phyloP scores from a whole-genome alignment of 2,113 vertebrate genomes.

The Sigmodon hispidus region DNA sequence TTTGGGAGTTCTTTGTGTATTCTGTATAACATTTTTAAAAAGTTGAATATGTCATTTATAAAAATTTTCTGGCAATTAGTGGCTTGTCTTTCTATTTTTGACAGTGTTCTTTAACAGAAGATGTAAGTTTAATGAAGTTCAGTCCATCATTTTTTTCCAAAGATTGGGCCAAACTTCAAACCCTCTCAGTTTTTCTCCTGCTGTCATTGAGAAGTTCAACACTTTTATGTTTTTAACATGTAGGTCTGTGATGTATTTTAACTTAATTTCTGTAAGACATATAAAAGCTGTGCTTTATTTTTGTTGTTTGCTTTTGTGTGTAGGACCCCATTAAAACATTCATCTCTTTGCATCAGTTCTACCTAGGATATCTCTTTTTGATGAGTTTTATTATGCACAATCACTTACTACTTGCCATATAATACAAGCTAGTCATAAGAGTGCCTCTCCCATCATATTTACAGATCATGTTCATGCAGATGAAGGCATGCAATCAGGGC shows the following conservation, averaged over 20 bases:
- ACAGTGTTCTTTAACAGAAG: background rate
- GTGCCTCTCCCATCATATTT: background rate
- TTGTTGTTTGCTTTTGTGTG: background rate
- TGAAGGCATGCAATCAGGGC: background rate
- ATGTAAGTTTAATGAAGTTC: background rate
- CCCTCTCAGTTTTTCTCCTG: background rate
- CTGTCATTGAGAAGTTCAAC: background rate
- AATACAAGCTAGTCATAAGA: background rate
- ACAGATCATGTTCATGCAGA: background rate
- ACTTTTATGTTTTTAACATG: background rate
- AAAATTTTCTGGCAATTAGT: background rate
- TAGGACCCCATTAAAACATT: background rate
- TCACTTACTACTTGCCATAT: background rate
- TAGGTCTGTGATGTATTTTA: background rate
- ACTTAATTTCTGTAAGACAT: background rate
- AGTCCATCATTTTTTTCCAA: background rate
- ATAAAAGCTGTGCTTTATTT: background rate
- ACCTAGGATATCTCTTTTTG: background rate
- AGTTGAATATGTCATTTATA: background rate
- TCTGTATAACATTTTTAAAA: background rate
- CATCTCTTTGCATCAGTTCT: background rate
- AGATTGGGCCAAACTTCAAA: background rate
- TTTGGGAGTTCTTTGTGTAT: background rate
- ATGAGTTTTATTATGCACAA: constrained; percentile 33
- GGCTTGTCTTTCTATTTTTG: background rate